Conservation (phyloP, 2,888 invertebrate genomes). For the Aquatica leii region DNA sequence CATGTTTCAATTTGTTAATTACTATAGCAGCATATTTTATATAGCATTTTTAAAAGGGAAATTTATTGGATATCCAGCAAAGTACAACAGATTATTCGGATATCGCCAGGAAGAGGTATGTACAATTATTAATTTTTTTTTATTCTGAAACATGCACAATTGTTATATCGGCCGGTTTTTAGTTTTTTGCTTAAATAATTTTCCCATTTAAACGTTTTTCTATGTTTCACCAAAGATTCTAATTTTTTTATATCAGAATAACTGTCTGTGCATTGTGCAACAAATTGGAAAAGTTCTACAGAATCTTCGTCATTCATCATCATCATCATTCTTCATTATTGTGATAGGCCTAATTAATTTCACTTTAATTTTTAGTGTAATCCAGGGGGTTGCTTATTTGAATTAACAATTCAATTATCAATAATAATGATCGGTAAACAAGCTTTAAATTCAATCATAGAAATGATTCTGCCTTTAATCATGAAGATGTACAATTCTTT, state of each 20-base stretch:
- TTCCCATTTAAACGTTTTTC: no score
- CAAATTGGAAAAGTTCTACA: no score
- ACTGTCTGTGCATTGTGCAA: no score
- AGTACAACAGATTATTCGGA: constrained; percentile 76
- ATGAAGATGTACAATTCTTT: constrained; percentile 65
- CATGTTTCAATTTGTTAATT: constrained; percentile 88
- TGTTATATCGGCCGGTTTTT: no score
- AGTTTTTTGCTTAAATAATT: no score
- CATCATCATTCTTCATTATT: no score
- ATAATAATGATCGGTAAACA: constrained; percentile 91
- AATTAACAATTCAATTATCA: constrained; percentile 83
- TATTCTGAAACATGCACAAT: no score
- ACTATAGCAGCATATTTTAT: constrained; percentile 88
- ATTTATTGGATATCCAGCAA: constrained; percentile 79
- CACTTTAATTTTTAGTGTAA: constrained; percentile 80
- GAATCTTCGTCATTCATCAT: no score
- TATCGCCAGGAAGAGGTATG: constrained; percentile 75
- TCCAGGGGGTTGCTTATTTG: constrained; percentile 86
- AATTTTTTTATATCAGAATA: no score
- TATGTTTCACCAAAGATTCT: no score
- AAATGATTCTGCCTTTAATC: constrained; percentile 75
- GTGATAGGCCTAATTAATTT: no score
- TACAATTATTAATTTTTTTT: constrained; percentile 24
- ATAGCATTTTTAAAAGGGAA: constrained; percentile 82
- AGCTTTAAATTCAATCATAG: constrained; percentile 77